Evolutionary conservation across 2,888 invertebrate species (phyloP), one percentile per base, ranked within the genome.

Genomic region (Panopea generosa): DNA sequence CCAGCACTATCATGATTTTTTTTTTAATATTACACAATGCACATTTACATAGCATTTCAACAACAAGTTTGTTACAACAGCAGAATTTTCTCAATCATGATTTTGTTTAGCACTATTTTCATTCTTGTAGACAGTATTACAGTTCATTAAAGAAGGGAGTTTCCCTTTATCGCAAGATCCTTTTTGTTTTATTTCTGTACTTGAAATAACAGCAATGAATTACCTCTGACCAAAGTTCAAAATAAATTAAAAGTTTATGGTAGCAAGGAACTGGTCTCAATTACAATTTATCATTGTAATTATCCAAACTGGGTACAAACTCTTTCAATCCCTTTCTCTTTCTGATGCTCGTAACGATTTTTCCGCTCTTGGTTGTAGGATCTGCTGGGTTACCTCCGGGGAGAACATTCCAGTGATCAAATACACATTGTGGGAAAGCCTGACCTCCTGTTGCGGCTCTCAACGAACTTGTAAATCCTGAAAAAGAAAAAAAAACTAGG

Each of bases 371-470:
- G 78, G 92, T 89, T 61, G 86, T 82, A 9, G 90, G 85, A 53
- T 99, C 99, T 92, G 95, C 94, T 84, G 99, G 98, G 93, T 99
- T 98, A 93, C 99, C 98, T 93, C 99, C 98, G 79, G 98, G 97
- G 92, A 99, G 95, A 78, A 98, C 94, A 94, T 99, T 98, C 99
- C 99, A 99, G 94, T 99, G 99, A 94, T 99, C 99, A 94, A 99
- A 99, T 92, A 99, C 99, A 94, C 99, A 99, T 94, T 99, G 99
- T 92, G 99, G 99, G 97, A 99, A 99, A 88, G 99, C 99, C 94
- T 99, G 99, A 49, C 99, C 99, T 85, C 99, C 99, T 77, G 99
- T 99, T 94, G 98, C 97, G 89, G 94, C 94, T 91, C 99, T 96
- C 89, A 99, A 95, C 94, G 99, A 99, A 89, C 98, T 98, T 68